Base-by-base conservation (phyloP, 2,888 invertebrate species). In the Ceramica pisi region DNA sequence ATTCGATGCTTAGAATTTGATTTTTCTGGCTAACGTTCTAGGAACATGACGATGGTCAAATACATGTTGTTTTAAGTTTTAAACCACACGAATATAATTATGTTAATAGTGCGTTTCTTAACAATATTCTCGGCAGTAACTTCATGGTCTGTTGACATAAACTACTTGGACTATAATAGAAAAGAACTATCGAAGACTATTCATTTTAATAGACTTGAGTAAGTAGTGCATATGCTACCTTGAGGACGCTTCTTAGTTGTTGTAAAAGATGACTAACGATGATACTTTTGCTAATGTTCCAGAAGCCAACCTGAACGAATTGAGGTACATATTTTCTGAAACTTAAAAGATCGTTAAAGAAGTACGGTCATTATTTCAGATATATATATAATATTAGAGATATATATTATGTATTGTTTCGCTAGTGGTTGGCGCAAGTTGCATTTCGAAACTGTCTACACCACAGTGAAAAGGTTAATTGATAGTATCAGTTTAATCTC, bases 401-500 rank as follows among this genome's bases (percentile, higher is more conserved):
- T n/a, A n/a, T n/a, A n/a, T n/a, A n/a, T n/a, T n/a, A 26, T n/a
- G 21, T 46, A 67, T 35, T 50, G 14, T 44, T 44, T 50, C 7
- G 14, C 6, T 41, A 35, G 12, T 23, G 10, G 3, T 44, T 59
- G 41, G 35, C 56, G 19, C 56, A 55, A 48, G 60, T 56, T 21
- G 26, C 3, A 31, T 80, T 61, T 61, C 7, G 21, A 59, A 61
- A 55, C 12, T 56, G n/a, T 12, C 7, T 19, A 56, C n/a, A 23
- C 19, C 50, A 26, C 16, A 7, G 10, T 59, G 63, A 38, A 80
- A 62, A 77, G 59, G 65, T 62, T 72, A 64, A 72, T 51, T 61
- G 35, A 56, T 60, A 57, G 23, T 71, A 63, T 75, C 65, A 41
- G 48, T 35, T 12, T 12, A 23, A 56, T 31, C 9, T 63, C 35